Evolutionary conservation across 2,888 invertebrate genomes (phyloP), one percentile per base, ranked within the genome.

Genomic region (Plebejus argus): DNA sequence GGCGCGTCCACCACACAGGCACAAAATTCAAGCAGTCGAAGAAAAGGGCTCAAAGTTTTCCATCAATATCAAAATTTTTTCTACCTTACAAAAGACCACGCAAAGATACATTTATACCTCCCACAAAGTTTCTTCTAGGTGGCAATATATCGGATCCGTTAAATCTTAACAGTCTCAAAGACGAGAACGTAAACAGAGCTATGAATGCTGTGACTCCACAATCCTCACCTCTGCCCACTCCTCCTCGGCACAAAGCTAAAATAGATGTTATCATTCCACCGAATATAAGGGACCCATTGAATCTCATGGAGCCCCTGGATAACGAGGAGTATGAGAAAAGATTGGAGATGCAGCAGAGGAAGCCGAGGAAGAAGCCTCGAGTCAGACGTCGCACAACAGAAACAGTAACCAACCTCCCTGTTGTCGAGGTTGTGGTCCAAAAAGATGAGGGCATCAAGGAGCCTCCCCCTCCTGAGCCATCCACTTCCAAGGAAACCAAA

Each of bases 101-200:
- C 81, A 97, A 97, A 84, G 96, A 96, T 82, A 95, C 95, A 78
- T 96, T 97, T 82, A 97, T 98, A 84, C 96, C 98, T 76, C 99
- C 99, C 0, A 98, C 98, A 0, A 98, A 98, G 89, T 99, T 99
- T 91, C 92, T 98, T 5, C 95, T 99, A 1, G 99, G 99, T 71
- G 99, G 99, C 10, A 99, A 98, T 89, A 99, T 99, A 82, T 97
- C 97, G 82, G 99, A 99, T 94, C 99, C 99, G 0, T 91, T 99
- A 72, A 99, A 99, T 92, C 91, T 99, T 79, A 98, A 98, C 86
- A 98, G 98, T 86, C 95, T 99, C 84, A 98, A 97, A 90, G 96
- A 97, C 87, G 97, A 97, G 87, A 96, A 96, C 83, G 94, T 96
- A 28, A 96, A 96, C 84, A 94, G 97, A 82, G 97, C 96, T 8